phyloP scores from a whole-genome alignment of 2,888 invertebrate genomes.

The Tenthredo livida region DNA sequence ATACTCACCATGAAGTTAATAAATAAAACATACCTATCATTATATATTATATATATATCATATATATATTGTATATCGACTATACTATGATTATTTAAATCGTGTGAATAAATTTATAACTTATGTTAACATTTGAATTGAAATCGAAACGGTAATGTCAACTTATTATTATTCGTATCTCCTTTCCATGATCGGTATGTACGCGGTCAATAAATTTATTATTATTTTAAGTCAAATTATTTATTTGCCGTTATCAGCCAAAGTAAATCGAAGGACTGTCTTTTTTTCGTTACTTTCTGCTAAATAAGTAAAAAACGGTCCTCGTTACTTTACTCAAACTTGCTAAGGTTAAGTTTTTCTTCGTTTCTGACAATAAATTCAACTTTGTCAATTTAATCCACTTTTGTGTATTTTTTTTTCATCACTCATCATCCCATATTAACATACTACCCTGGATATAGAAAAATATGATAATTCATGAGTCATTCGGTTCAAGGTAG shows the following conservation, averaged over 20 bases:
- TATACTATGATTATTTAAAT: constrained; percentile 77
- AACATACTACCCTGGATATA: background rate
- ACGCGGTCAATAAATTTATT: constrained; percentile 34
- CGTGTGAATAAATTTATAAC: constrained; percentile 78
- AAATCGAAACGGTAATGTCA: constrained; percentile 50
- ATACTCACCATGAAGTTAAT: constrained; percentile 66
- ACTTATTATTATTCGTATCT: constrained; percentile 44
- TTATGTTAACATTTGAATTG: constrained; percentile 76
- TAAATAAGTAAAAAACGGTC: constrained; percentile 6
- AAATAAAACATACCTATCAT: constrained; percentile 57
- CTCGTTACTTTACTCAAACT: constrained; percentile 41
- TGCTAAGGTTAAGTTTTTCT: constrained; percentile 44
- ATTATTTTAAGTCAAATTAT: constrained; percentile 45
- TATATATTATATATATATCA: constrained; percentile 51
- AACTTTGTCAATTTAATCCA: constrained; percentile 41
- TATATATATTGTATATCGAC: constrained; percentile 66
- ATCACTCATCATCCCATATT: constrained; percentile 32
- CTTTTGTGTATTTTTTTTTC: constrained; percentile 43
- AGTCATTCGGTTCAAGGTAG: constrained; percentile 12
- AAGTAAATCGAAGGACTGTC: constrained; percentile 6
- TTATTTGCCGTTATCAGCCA: constrained; percentile 50
- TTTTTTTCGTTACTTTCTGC: background rate
- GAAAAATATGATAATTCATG: constrained; percentile 7
- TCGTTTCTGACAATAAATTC: constrained; percentile 51
- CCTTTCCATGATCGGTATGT: constrained; percentile 22